Evolutionary conservation across 2,797 vertebrate genomes (phyloP), one percentile per base, ranked within the genome.

Genomic region (Leptodactylus fallax): DNA sequence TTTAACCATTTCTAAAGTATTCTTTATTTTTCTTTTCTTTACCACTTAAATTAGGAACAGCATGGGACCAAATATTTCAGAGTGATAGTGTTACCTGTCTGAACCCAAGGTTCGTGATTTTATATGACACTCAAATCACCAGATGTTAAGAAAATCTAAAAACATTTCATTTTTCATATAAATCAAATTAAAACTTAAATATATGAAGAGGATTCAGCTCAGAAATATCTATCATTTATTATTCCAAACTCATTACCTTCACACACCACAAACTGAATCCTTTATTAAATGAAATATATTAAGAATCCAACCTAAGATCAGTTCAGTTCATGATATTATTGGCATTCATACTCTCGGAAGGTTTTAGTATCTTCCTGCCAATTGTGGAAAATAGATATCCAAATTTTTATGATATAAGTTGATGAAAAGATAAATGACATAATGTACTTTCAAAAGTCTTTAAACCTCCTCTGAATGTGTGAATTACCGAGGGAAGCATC

Each of bases 241-340:
- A 77, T 77, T 77, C 12, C 49, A 53, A 21, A 77, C 47, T 77
- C 47, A 77, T 51, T 53, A 77, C 71, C 71, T 74, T 74, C 45
- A 74, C 11, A 77, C 47, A 77, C 12, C 21, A 77, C 72, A 77
- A 77, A 53, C 72, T 77, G 72, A 77, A 51, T 77, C 21, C 72
- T 77, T 53, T 53, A 77, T 51, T 53, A 77, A 77, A 77, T 77
- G 72, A 77, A 77, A 77, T 77, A 51, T 11, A 77, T 77, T 77
- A 77, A 77, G 47, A 23, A 53, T 51, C 49, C 47, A 12, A 47
- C 49, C 13, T 77, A 77, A 77, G 72, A 77, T 77, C 47, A 51
- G 47, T 51, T 53, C 23, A 11, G 72, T 77, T 23, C 72, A 77
- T 51, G 72, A 77, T 77, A 77, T 77, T 53, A 49, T 77, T 77